Base-by-base conservation (phyloP, 1,140 invertebrate genomes). In the Amphibalanus amphitrite region DNA sequence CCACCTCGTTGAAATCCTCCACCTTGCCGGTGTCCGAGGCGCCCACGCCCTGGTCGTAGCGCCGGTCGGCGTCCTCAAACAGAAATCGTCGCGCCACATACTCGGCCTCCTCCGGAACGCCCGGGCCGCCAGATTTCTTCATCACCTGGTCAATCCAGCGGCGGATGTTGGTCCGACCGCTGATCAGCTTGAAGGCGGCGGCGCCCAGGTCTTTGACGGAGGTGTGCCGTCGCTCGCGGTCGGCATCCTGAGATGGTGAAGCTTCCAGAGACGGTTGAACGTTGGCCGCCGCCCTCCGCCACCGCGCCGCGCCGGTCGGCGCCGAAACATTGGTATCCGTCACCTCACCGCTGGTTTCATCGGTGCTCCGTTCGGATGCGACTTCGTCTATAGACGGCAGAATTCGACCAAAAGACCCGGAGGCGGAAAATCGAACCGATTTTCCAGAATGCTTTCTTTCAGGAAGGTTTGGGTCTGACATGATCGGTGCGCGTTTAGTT, bases 1-100 rank as follows among this genome's bases (percentile, higher is more conserved):
- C 74, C 26, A 75, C 71, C 29, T 72, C 71, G 28, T 70, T 72
- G 59, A 74, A 75, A 59, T 73, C 73, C 47, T 75, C 73, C 47
- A 59, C 20, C 10, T 1, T 59, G 17, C 47, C 17, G 47, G 17
- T 1, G 3, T 59, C 20, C 10, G 47, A 59, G 20, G 13, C 20
- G 47, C 47, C 47, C 10, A 20, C 47, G 10, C 47, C 20, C 33
- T 38, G 33, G 47, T 59, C 47, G 47, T 59, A 59, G 47, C 47
- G 47, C 6, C 47, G 47, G 47, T 59, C 47, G 1, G 69, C 29
- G 26, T 47, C 26, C 28, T 33, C 71, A 15, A 70, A 70, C 20
- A 29, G 28, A 30, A 40, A 72, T 3, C 71, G 29, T 29, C 47
- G 47, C 6, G 47, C 47, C 47, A 59, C 47, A 20, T 23, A 20